A percentile compares a stretch with the other conserved stretches of the same genome.
Conservation (phyloP, 2,797 vertebrate genomes). For the Gymnothorax reevesii region DNA sequence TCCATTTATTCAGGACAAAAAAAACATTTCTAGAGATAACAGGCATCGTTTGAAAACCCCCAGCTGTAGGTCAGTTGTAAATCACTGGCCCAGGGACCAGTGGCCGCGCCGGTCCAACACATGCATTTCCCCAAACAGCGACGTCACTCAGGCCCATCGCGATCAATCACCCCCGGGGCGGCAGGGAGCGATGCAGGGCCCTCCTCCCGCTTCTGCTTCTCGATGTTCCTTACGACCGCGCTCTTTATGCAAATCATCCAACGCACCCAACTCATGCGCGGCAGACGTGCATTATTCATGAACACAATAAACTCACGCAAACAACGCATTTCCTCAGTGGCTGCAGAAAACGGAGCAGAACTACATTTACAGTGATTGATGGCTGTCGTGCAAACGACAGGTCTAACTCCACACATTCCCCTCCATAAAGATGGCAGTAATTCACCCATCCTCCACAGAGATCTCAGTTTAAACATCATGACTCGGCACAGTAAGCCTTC, state of each 20-base stretch:
- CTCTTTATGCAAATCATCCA: neutral
- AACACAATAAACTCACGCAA: neutral
- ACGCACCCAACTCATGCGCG: too few species aligned
- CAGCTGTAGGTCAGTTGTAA: neutral
- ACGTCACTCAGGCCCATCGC: neutral
- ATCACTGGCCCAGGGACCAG: neutral
- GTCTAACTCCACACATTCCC: neutral
- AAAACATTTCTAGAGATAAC: neutral
- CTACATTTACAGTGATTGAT: neutral
- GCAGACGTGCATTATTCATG: neutral
- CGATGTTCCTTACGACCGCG: neutral
- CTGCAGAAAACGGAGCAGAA: neutral
- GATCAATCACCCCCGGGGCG: neutral
- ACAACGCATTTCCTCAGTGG: neutral
- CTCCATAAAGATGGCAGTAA: neutral
- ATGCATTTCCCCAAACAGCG: neutral
- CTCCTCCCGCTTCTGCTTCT: neutral
- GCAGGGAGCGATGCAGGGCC: neutral
- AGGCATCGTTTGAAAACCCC: neutral
- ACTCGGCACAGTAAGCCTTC: too few species aligned
- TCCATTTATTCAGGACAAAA: too few species aligned
- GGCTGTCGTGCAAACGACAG: neutral
- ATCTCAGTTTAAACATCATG: neutral
- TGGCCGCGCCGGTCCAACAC: too few species aligned
- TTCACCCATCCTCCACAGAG: neutral